Conservation (phyloP, 2,797 vertebrate genomes). For the Rhabdophis nuchalis region DNA sequence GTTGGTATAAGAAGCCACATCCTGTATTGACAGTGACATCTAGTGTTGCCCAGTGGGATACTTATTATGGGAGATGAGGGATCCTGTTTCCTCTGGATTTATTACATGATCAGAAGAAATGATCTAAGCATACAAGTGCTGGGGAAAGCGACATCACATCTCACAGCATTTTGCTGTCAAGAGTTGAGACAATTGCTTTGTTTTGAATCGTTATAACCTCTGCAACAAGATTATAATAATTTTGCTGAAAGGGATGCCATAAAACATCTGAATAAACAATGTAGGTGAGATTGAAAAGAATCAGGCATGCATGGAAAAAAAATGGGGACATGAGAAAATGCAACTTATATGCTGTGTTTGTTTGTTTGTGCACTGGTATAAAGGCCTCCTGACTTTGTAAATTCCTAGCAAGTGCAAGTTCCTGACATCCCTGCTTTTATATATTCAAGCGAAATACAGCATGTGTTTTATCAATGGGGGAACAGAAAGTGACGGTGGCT, state of each 20-base stretch:
- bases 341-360: background rate
- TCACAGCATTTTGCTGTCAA: background rate
- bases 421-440: background rate
- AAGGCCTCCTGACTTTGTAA: background rate
- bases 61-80: background rate
- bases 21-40: background rate
- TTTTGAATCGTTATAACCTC: background rate
- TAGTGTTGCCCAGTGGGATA: background rate
- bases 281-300: background rate
- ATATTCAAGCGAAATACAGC: background rate
- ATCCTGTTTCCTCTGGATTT: background rate
- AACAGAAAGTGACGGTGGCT: background rate
- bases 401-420: background rate
- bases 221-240: background rate
- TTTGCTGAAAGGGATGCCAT: background rate
- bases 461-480: background rate
- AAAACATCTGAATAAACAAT: background rate
- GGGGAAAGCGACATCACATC: background rate
- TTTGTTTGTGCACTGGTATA: background rate
- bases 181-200: background rate
- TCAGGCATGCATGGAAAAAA: background rate
- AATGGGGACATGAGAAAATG: background rate
- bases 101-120: background rate
- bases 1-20: background rate
- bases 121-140: background rate